These are phyloP conservation scores for Brachylomia viminalis DNA, from an alignment of 2,888 invertebrate genomes.

Conservation along the genomic window DNA sequence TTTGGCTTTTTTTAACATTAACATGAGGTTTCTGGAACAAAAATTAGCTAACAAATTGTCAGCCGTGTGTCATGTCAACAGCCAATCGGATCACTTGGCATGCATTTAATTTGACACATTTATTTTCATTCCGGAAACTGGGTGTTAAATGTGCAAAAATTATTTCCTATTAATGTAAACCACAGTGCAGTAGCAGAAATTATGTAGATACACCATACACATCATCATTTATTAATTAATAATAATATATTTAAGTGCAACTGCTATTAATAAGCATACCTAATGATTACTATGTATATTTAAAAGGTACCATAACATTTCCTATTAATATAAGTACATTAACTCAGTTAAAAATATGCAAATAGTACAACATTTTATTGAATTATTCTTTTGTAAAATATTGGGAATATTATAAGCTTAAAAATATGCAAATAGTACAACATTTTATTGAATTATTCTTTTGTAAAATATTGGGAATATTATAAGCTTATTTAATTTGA, in stretches of 20 bases:
- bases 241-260: background rate
- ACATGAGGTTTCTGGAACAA: background rate
- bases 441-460: background rate
- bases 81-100: background rate
- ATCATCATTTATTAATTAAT: slow-evolving; percentile 6
- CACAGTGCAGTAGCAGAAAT: slow-evolving; percentile 1
- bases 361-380: background rate
- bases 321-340: slow-evolving; percentile 39
- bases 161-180: slow-evolving; percentile 16
- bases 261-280: background rate
- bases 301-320: slow-evolving; percentile 15
- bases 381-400: slow-evolving; percentile 3
- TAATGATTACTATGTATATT: background rate
- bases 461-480: slow-evolving; percentile 6
- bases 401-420: background rate
- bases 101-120: background rate
- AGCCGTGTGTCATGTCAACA: background rate
- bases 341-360: background rate
- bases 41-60: background rate
- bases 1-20: background rate
- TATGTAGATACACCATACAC: background rate
- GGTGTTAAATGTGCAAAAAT: slow-evolving; percentile 10
- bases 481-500: background rate
- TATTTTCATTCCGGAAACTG: background rate
- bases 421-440: background rate